These are phyloP conservation scores for Phymatocera aterrima DNA, from an alignment of 2,888 invertebrate species.

Conservation along the genomic window DNA sequence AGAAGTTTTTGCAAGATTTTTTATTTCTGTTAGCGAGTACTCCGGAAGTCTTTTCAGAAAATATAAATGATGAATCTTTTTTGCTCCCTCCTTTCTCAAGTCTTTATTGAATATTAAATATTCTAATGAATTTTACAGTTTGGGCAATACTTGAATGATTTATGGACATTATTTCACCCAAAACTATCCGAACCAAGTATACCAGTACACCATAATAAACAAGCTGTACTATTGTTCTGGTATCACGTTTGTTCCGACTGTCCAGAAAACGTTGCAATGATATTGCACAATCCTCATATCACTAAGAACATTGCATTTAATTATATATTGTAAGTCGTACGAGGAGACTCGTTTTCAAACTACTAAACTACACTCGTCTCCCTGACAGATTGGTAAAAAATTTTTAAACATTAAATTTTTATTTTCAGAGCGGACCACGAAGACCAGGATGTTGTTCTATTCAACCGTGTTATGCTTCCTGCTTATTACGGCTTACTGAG, in stretches of 20 bases:
- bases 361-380: slow-evolving; percentile 12
- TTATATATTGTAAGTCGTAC: slow-evolving; percentile 89
- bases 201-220: slow-evolving; percentile 96
- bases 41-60: too few relatives aligned
- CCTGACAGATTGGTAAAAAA: not conserved
- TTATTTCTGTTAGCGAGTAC: too few relatives aligned
- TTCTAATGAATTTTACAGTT: slow-evolving; percentile 80
- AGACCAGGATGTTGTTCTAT: slow-evolving; percentile 95
- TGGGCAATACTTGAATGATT: slow-evolving; percentile 92
- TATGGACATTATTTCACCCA: slow-evolving; percentile 97
- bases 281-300: slow-evolving; percentile 90
- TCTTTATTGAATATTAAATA: too few relatives aligned
- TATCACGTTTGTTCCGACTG: slow-evolving; percentile 95
- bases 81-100: too few relatives aligned
- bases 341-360: slow-evolving; percentile 22
- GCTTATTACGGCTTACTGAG: slow-evolving; percentile 93
- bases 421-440: slow-evolving; percentile 92
- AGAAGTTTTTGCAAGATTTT: too few relatives aligned
- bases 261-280: slow-evolving; percentile 93
- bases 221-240: slow-evolving; percentile 94
- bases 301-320: slow-evolving; percentile 97
- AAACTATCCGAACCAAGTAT: slow-evolving; percentile 96
- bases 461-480: slow-evolving; percentile 95
- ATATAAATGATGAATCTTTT: too few relatives aligned
- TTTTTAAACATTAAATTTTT: slow-evolving; percentile 28